Conservation (phyloP, 2,888 invertebrate genomes). For the Epirrhoe tristata region DNA sequence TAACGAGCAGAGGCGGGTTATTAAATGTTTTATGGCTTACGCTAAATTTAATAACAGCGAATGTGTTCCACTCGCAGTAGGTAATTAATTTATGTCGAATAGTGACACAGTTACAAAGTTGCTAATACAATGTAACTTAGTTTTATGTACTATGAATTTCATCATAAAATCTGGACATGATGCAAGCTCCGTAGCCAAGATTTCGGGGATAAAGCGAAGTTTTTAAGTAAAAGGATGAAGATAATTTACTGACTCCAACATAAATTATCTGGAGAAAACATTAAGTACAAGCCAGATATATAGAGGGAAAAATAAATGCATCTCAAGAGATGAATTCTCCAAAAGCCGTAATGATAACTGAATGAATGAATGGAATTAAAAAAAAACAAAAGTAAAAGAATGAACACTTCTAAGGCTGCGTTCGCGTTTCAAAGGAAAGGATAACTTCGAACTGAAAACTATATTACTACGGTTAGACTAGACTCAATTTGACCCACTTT, state of each 20-base stretch:
- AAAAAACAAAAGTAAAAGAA: conserved; percentile 9
- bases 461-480: conserved; percentile 5
- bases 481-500: conserved; percentile 28
- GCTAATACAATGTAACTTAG: neutral
- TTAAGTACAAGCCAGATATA: neutral
- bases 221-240: no score
- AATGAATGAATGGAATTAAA: conserved; percentile 2
- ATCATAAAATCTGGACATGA: no score
- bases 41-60: conserved; percentile 29
- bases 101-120: conserved; percentile 8
- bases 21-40: conserved; percentile 39
- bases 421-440: conserved; percentile 3
- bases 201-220: no score
- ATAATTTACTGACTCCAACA: no score
- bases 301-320: neutral
- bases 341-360: neutral
- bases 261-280: no score
- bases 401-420: neutral
- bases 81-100: conserved; percentile 1
- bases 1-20: conserved; percentile 32
- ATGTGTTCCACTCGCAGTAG: conserved; percentile 9
- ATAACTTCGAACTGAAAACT: conserved; percentile 16
- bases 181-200: no score
- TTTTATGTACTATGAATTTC: neutral
- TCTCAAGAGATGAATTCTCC: neutral